Evolutionary conservation across 1,140 invertebrate species (phyloP).

Genomic region (Brachionus koreanus): DNA sequence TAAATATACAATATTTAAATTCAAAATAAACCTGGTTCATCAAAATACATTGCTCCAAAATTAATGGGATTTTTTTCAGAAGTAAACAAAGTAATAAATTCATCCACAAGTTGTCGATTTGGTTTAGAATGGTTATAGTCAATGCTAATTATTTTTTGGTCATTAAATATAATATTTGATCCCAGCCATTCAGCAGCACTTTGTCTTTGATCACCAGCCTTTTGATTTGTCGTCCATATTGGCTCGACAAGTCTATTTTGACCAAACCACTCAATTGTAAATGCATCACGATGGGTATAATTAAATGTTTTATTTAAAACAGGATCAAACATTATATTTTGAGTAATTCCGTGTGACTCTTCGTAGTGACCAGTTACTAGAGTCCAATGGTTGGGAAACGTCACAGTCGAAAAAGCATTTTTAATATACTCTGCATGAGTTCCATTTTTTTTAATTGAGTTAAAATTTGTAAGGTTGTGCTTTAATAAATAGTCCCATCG

Average conservation of each 20-base stretch:
- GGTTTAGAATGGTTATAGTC: conserved; percentile 23
- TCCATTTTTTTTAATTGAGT: conserved; percentile 51
- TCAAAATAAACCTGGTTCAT: conserved; percentile 16
- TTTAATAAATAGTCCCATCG: conserved; percentile 55
- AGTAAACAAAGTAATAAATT: conserved; percentile 34
- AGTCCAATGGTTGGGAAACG: conserved; percentile 74
- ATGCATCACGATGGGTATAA: neutral
- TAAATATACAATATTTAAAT: neutral
- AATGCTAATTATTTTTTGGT: conserved; percentile 25
- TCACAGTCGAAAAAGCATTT: conserved; percentile 70
- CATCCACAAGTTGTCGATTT: conserved; percentile 17
- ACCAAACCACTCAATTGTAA: conserved; percentile 25
- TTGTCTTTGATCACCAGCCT: conserved; percentile 45
- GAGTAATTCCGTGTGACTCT: conserved; percentile 70
- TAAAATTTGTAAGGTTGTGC: conserved; percentile 51
- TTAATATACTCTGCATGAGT: conserved; percentile 51
- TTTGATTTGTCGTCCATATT: conserved; percentile 55
- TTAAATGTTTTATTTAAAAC: conserved; percentile 54
- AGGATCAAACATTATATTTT: conserved; percentile 66
- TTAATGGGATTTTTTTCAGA: conserved; percentile 28
- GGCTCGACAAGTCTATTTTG: conserved; percentile 50
- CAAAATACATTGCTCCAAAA: conserved; percentile 44
- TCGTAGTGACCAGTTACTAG: conserved; percentile 72
- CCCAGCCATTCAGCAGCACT: conserved; percentile 40
- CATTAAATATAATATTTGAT: conserved; percentile 20